Conservation (phyloP, 2,113 vertebrate genomes). For the Aphyosemion australe region DNA sequence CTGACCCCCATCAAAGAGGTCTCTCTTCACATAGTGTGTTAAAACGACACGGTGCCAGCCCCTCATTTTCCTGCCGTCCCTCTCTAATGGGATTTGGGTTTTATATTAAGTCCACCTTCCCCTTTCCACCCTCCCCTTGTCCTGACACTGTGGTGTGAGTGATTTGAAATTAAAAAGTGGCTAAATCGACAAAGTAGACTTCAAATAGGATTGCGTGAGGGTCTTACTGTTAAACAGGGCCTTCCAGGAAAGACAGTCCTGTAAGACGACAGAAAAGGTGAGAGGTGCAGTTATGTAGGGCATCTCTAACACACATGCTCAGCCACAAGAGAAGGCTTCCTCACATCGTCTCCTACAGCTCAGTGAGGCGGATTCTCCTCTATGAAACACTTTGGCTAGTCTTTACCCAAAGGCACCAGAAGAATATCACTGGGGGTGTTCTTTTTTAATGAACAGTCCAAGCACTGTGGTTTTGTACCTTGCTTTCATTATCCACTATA, state of each 20-base stretch:
- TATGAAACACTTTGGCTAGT: constrained; percentile 12
- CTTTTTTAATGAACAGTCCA: constrained; percentile 12
- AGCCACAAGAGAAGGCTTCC: constrained; percentile 33
- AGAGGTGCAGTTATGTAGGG: constrained; percentile 65
- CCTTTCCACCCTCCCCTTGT: constrained; percentile 65
- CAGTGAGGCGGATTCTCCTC: constrained; percentile 18
- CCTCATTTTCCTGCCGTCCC: constrained; percentile 77
- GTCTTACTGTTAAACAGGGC: constrained; percentile 63
- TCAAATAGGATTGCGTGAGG: constrained; percentile 73
- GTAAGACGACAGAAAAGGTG: constrained; percentile 69
- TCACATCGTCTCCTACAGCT: constrained; percentile 28
- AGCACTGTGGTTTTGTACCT: constrained; percentile 32
- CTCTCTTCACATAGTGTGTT: constrained; percentile 66
- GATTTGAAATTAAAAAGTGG: constrained; percentile 80
- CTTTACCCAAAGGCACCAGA: constrained; percentile 8
- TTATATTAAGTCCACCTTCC: constrained; percentile 78
- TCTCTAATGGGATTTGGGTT: constrained; percentile 84
- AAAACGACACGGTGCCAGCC: constrained; percentile 71
- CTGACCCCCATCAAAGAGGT: constrained; percentile 83
- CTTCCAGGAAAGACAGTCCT: constrained; percentile 65
- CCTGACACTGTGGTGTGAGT: constrained; percentile 69
- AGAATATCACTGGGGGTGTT: constrained; percentile 24
- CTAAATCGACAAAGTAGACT: constrained; percentile 76
- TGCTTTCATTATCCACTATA: constrained; percentile 40
- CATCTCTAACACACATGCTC: constrained; percentile 51